A percentile compares a stretch with the other conserved stretches of the same genome.
phyloP scores from a whole-genome alignment of 2,888 invertebrate genomes.

The Microchrysa polita region DNA sequence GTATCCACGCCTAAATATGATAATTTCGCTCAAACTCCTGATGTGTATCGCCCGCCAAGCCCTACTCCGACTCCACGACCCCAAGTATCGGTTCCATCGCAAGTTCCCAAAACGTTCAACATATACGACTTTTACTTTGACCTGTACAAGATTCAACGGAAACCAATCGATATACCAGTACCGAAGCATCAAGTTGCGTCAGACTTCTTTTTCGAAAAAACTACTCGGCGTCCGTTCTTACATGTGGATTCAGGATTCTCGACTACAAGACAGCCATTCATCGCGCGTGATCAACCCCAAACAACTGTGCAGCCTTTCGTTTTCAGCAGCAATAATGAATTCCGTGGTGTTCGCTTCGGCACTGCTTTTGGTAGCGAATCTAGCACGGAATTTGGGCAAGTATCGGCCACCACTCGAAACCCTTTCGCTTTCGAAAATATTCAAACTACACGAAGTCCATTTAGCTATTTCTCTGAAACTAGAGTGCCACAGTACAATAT shows the following conservation, averaged over 20 bases:
- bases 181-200: not conserved
- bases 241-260: not conserved
- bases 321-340: not conserved
- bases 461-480: not conserved
- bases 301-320: not conserved
- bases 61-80: not conserved
- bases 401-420: not conserved
- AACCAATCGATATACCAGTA: constrained; percentile 4
- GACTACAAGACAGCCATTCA: not conserved
- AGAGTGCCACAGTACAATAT: not conserved
- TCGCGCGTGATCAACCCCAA: not conserved
- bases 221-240: not conserved
- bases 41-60: too few species aligned
- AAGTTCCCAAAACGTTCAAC: constrained; percentile 10
- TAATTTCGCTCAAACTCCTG: not conserved
- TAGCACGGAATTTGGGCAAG: not conserved
- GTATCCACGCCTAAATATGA: not conserved
- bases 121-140: constrained; percentile 45
- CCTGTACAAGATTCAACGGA: constrained; percentile 37
- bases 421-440: not conserved
- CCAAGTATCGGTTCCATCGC: not conserved
- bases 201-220: not conserved
- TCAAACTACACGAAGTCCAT: not conserved
- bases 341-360: constrained; percentile 29
- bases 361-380: not conserved